phyloP scores from a whole-genome alignment of 2,797 vertebrate genomes.

The Danio aesculapii region DNA sequence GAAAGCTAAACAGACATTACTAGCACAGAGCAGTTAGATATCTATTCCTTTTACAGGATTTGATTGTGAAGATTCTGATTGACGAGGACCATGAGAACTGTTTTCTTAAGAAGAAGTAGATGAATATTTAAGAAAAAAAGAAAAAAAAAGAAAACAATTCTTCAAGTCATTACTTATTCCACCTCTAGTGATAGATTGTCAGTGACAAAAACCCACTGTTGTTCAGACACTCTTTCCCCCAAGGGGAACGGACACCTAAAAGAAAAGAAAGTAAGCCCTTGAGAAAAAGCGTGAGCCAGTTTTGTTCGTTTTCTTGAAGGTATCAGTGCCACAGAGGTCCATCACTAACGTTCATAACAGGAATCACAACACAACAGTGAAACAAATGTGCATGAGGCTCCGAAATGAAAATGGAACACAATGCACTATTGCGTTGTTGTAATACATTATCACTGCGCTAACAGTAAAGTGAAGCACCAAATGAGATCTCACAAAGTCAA shows the following conservation, averaged over 20 bases:
- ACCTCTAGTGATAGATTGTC: conserved; percentile 39
- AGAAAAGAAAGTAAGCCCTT: conserved; percentile 49
- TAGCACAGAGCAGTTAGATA: conserved; percentile 45
- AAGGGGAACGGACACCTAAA: conserved; percentile 33
- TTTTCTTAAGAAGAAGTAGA: conserved; percentile 10
- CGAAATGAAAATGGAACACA: conserved; percentile 27
- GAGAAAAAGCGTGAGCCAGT: conserved; percentile 28
- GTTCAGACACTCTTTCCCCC: conserved; percentile 18
- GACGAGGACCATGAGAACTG: conserved; percentile 30
- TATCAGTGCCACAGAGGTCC: conserved; percentile 13
- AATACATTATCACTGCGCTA: conserved; percentile 51
- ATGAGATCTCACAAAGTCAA: conserved; percentile 18
- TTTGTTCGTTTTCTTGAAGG: conserved; percentile 8
- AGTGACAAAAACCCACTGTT: conserved; percentile 22
- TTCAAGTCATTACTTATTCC: conserved; percentile 35
- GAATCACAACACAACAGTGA: conserved; percentile 26
- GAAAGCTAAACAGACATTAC: conserved; percentile 42
- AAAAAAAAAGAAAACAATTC: background rate
- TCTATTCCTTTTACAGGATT: conserved; percentile 24
- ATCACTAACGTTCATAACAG: conserved; percentile 34
- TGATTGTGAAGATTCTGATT: conserved; percentile 10
- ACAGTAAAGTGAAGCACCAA: conserved; percentile 43
- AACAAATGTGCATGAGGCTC: conserved; percentile 15
- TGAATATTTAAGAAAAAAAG: too few relatives aligned
- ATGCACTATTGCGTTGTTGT: conserved; percentile 44